A percentile compares a stretch with the other conserved stretches of the same genome.
These are phyloP conservation scores for Gymnoscopelus microlampas DNA, from an alignment of 2,797 vertebrate species.

Conservation along the genomic window DNA sequence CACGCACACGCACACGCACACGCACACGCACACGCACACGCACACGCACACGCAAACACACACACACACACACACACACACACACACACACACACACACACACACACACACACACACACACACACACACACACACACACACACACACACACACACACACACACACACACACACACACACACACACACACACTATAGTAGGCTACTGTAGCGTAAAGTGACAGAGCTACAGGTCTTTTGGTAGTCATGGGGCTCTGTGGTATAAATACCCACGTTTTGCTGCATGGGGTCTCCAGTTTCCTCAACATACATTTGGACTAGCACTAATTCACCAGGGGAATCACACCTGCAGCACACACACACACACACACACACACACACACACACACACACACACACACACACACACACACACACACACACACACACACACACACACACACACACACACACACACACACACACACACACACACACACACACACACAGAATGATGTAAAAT, in stretches of 20 bases:
- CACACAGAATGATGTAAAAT: not conserved
- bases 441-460: slow-evolving; percentile 3
- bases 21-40: not conserved
- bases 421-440: slow-evolving; percentile 12
- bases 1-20: not conserved
- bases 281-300: slow-evolving; percentile 55
- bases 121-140: not conserved
- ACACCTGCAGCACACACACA: not conserved
- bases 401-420: slow-evolving; percentile 6
- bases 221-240: slow-evolving; percentile 25
- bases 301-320: slow-evolving; percentile 32
- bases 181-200: slow-evolving; percentile 16
- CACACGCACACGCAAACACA: not conserved
- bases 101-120: not conserved
- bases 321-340: slow-evolving; percentile 24
- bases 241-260: slow-evolving; percentile 35
- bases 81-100: slow-evolving; percentile 1
- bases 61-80: no score
- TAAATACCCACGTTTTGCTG: slow-evolving; percentile 58
- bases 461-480: slow-evolving; percentile 7
- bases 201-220: slow-evolving; percentile 5
- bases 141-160: slow-evolving; percentile 8
- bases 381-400: not conserved
- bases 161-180: slow-evolving; percentile 7
- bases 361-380: not conserved